phyloP scores from a whole-genome alignment of 2,888 invertebrate genomes.

The Terebella lapidaria region DNA sequence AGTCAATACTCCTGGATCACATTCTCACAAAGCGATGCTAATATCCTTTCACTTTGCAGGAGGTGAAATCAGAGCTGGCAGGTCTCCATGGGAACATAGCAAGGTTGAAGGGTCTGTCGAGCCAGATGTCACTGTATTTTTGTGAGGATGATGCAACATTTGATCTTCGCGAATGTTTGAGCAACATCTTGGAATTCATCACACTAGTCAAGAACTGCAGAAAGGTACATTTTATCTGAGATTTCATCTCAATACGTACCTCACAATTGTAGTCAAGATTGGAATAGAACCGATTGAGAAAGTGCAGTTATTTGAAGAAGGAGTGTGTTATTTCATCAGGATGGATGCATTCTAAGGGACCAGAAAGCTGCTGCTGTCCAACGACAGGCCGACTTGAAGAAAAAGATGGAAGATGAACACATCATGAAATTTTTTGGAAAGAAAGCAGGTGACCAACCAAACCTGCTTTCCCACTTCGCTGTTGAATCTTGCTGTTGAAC shows the following conservation, averaged over 20 bases:
- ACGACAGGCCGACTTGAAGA: background rate
- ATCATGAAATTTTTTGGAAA: background rate
- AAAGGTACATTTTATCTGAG: too few relatives aligned
- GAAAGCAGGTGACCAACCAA: background rate
- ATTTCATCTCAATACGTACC: too few relatives aligned
- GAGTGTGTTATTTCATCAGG: too few relatives aligned
- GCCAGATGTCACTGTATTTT: constrained; percentile 37
- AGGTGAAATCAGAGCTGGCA: background rate
- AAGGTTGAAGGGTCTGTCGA: background rate
- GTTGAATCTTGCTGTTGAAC: too few relatives aligned
- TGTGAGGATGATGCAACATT: constrained; percentile 38
- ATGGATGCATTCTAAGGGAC: background rate
- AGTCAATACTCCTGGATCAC: background rate
- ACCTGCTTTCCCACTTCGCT: too few relatives aligned
- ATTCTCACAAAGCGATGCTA: too few relatives aligned
- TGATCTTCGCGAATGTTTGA: constrained; percentile 36
- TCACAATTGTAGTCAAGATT: too few relatives aligned
- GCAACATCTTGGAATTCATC: background rate
- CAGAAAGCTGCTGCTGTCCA: background rate
- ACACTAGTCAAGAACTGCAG: background rate
- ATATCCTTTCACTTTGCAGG: background rate
- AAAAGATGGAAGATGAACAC: background rate
- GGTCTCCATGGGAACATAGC: background rate
- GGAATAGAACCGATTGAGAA: too few relatives aligned
- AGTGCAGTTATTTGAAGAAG: too few relatives aligned